Evolutionary conservation across 2,888 invertebrate species (phyloP).

Genomic region (Mythimna lalbum): DNA sequence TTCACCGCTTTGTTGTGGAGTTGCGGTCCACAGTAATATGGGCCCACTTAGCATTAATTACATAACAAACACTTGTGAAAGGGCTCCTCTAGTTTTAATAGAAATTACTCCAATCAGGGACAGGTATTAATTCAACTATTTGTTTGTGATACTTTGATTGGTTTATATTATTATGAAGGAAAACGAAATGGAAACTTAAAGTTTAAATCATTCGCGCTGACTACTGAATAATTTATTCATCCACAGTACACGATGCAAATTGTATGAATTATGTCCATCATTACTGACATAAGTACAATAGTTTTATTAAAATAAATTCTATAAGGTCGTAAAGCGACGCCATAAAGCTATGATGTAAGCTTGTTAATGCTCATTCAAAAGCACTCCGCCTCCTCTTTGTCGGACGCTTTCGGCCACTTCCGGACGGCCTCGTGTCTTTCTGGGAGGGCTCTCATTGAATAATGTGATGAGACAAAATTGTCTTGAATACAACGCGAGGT

Average conservation of each 20-base stretch:
- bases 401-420: conserved; percentile 71
- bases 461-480: conserved; percentile 81
- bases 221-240: neutral
- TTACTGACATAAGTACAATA: conserved; percentile 53
- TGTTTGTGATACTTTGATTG: conserved; percentile 20
- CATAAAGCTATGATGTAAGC: conserved; percentile 64
- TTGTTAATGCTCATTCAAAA: conserved; percentile 74
- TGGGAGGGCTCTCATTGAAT: conserved; percentile 81
- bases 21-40: conserved; percentile 41
- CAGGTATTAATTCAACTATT: conserved; percentile 9
- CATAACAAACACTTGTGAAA: conserved; percentile 36
- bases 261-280: conserved; percentile 27
- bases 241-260: conserved; percentile 16
- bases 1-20: conserved; percentile 37
- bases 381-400: conserved; percentile 72
- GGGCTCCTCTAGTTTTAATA: conserved; percentile 28
- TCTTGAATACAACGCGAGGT: conserved; percentile 76
- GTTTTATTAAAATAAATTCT: conserved; percentile 62
- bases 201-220: conserved; percentile 4
- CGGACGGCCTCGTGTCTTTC: conserved; percentile 71
- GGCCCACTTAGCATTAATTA: conserved; percentile 42
- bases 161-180: conserved; percentile 13
- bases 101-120: conserved; percentile 7
- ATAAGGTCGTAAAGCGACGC: conserved; percentile 52
- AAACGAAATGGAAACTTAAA: neutral